These are phyloP conservation scores for Lasiurus borealis DNA, from an alignment of 2,113 vertebrate genomes.

Conservation along the genomic window DNA sequence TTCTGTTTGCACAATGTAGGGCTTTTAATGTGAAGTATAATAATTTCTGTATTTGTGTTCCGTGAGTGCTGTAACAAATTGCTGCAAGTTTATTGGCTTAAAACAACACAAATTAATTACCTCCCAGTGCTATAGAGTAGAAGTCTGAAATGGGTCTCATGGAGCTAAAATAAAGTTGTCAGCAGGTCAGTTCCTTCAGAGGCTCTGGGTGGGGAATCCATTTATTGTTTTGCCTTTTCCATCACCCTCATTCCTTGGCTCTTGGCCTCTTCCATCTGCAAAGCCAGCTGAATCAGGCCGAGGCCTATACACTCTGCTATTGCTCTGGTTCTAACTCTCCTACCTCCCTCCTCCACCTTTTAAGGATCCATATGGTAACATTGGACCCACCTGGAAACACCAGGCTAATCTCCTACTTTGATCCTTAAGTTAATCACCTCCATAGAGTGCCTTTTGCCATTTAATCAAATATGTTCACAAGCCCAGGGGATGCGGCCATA, in stretches of 20 bases:
- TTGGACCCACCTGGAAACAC: background rate
- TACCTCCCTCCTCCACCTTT: background rate
- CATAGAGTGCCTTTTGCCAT: background rate
- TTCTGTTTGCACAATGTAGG: constrained; percentile 44
- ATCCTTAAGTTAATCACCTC: background rate
- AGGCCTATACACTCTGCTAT: background rate
- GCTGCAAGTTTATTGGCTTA: background rate
- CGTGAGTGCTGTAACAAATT: background rate
- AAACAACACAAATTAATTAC: background rate
- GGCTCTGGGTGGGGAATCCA: background rate
- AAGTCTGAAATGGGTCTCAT: background rate
- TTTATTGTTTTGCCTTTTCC: background rate
- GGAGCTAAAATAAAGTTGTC: no score
- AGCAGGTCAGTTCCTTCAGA: background rate
- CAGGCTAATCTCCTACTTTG: background rate
- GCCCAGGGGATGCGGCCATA: background rate
- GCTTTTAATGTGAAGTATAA: constrained; percentile 33
- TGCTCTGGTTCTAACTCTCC: background rate
- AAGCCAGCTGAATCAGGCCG: background rate
- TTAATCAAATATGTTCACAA: background rate
- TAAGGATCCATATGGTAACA: background rate
- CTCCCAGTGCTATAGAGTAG: background rate
- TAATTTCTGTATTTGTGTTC: constrained; percentile 35
- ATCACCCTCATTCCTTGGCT: background rate
- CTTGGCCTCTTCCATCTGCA: background rate